These are phyloP conservation scores for Acanthosoma haemorrhoidale DNA, from an alignment of 2,888 invertebrate species.

Conservation along the genomic window DNA sequence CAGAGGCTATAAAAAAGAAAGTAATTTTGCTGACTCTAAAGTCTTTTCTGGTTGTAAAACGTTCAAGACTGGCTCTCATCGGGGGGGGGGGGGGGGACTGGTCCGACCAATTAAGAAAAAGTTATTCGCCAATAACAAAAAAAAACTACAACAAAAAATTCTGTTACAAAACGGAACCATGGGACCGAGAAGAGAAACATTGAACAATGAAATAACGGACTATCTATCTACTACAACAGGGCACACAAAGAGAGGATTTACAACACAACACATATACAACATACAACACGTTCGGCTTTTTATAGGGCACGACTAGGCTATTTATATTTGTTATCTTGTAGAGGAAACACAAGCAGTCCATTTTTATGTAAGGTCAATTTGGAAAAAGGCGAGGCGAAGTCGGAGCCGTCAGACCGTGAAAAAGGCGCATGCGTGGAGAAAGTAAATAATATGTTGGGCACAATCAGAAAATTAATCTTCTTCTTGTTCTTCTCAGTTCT, in stretches of 20 bases:
- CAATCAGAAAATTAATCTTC: constrained; percentile 11
- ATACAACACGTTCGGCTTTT: not conserved
- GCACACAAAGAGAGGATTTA: not conserved
- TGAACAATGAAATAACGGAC: too few relatives aligned
- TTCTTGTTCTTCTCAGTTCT: too few relatives aligned
- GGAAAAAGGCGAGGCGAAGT: not conserved
- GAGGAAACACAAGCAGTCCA: not conserved
- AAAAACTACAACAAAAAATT: not conserved
- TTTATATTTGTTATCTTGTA: constrained; percentile 3
- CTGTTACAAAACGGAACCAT: not conserved
- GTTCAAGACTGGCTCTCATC: too few relatives aligned
- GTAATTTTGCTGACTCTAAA: too few relatives aligned
- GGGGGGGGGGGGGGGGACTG: not conserved
- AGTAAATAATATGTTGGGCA: not conserved
- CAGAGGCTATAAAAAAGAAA: too few relatives aligned
- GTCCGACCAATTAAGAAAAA: not conserved
- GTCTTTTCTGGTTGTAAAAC: too few relatives aligned
- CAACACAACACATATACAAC: not conserved
- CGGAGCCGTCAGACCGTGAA: not conserved
- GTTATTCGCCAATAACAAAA: not conserved
- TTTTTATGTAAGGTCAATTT: constrained; percentile 17
- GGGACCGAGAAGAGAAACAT: too few relatives aligned
- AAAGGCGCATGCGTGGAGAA: not conserved
- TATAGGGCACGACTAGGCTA: not conserved
- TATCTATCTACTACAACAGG: too few relatives aligned